phyloP scores from a whole-genome alignment of 2,113 vertebrate species.

The Lasiurus borealis region DNA sequence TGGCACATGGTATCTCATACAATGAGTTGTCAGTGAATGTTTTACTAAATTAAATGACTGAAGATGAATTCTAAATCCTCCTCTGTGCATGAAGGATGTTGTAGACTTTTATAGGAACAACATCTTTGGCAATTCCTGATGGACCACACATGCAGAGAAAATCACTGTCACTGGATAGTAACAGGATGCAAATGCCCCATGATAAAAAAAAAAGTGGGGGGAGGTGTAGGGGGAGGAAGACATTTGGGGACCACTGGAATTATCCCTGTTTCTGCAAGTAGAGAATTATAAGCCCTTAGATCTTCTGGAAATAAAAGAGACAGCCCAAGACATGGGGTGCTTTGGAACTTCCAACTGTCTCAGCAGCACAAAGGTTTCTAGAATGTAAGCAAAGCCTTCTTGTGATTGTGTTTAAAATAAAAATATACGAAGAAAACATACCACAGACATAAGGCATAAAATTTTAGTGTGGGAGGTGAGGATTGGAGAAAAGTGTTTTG shows the following conservation, averaged over 20 bases:
- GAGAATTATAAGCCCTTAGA: not conserved
- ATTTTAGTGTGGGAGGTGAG: not conserved
- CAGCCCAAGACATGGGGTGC: not conserved
- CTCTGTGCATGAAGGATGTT: not conserved
- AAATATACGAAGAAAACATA: constrained; percentile 31
- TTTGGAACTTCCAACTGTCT: not conserved
- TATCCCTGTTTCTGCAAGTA: constrained; percentile 34
- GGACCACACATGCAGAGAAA: not conserved
- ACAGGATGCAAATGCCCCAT: not conserved
- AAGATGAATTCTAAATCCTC: not conserved
- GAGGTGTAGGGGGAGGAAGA: not conserved
- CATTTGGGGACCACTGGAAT: not conserved
- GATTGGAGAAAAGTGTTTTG: not conserved
- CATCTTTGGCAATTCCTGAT: not conserved
- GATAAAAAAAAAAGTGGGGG: not conserved
- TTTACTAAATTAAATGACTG: not conserved
- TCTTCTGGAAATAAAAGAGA: constrained; percentile 31
- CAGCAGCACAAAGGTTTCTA: not conserved
- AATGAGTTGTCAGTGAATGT: not conserved
- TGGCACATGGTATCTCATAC: not conserved
- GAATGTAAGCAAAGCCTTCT: not conserved
- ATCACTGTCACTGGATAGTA: not conserved
- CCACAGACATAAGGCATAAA: not conserved
- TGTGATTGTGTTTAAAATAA: constrained; percentile 5
- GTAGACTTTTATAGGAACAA: not conserved